Conservation (phyloP, 2,113 vertebrate species). For the Corythoichthys haematopterus region DNA sequence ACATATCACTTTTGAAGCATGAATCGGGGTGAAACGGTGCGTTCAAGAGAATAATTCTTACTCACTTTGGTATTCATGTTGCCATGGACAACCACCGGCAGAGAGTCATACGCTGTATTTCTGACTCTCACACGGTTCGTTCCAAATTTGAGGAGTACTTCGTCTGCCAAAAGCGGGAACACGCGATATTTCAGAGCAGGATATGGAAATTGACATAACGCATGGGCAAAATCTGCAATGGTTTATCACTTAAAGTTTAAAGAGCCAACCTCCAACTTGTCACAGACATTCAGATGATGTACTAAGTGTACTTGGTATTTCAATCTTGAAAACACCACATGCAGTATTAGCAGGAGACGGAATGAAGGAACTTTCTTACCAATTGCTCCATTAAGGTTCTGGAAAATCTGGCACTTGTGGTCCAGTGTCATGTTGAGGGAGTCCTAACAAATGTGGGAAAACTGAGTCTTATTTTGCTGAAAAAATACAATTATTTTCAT, state of each 20-base stretch:
- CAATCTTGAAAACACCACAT: not conserved
- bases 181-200: conserved; percentile 30
- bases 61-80: conserved; percentile 94
- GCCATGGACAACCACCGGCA: conserved; percentile 86
- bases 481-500: conserved; percentile 10
- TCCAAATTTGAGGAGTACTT: conserved; percentile 92
- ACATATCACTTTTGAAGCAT: conserved; percentile 5
- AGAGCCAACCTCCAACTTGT: conserved; percentile 9
- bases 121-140: conserved; percentile 82
- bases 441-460: conserved; percentile 70
- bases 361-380: conserved; percentile 72
- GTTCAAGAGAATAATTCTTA: conserved; percentile 10
- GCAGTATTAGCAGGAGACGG: not conserved
- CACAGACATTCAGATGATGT: not conserved
- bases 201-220: conserved; percentile 23
- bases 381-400: conserved; percentile 89
- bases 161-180: conserved; percentile 76
- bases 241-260: conserved; percentile 4
- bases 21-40: not conserved
- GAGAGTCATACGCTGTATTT: conserved; percentile 86
- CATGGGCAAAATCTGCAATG: conserved; percentile 3
- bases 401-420: conserved; percentile 94
- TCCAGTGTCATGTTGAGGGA: conserved; percentile 90
- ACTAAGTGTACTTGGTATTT: not conserved
- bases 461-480: not conserved